Percentiles rank a stretch among this genome's conserved stretches.
Evolutionary conservation across 2,113 vertebrate genomes (phyloP).

Genomic region (Lophius piscatorius): DNA sequence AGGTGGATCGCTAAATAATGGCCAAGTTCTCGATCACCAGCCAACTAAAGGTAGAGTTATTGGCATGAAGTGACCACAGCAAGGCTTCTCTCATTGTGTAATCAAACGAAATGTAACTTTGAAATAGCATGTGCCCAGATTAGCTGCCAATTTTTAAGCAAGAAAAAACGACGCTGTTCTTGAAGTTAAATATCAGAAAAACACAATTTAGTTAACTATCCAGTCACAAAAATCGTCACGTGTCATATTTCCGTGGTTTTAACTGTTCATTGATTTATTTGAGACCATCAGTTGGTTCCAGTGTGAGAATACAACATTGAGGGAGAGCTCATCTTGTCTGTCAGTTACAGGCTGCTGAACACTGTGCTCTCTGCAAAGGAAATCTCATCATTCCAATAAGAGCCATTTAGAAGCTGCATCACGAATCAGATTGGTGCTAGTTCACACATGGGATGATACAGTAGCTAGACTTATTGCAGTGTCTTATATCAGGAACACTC

Average conservation of each 20-base stretch:
- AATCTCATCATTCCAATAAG: conserved; percentile 64
- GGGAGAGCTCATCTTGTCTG: conserved; percentile 54
- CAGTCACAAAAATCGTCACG: too few relatives aligned
- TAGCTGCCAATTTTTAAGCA: conserved; percentile 41
- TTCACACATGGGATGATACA: conserved; percentile 24
- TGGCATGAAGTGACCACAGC: conserved; percentile 60
- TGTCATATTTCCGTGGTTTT: conserved; percentile 60
- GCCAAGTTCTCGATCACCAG: conserved; percentile 34
- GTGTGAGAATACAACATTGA: conserved; percentile 34
- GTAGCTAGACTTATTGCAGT: conserved; percentile 20
- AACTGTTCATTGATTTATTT: conserved; percentile 55
- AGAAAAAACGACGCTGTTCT: too few relatives aligned
- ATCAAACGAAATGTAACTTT: conserved; percentile 66
- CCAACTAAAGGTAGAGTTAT: conserved; percentile 44
- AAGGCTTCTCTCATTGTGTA: conserved; percentile 51
- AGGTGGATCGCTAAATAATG: conserved; percentile 33
- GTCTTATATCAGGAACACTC: conserved; percentile 23
- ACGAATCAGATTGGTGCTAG: conserved; percentile 30
- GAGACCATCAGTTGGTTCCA: conserved; percentile 52
- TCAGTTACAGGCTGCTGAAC: conserved; percentile 71
- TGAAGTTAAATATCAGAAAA: conserved; percentile 57
- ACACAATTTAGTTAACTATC: conserved; percentile 39
- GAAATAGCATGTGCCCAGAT: conserved; percentile 32
- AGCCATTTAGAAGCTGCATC: conserved; percentile 47
- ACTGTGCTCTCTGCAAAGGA: conserved; percentile 65